These are phyloP conservation scores for Microcebus lehilahytsara DNA, from an alignment of 2,113 vertebrate species.

Conservation along the genomic window DNA sequence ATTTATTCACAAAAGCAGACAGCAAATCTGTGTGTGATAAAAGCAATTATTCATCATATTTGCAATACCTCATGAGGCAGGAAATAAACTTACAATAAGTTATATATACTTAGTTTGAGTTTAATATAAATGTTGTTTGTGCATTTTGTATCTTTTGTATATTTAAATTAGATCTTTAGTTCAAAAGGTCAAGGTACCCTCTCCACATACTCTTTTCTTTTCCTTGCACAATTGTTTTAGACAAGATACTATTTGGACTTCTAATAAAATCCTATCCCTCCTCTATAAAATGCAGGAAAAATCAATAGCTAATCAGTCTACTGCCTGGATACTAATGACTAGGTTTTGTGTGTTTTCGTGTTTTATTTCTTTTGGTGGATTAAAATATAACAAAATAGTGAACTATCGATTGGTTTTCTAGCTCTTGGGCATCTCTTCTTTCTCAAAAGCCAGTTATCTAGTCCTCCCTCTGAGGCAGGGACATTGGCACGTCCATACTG, in stretches of 20 bases:
- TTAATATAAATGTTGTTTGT: background rate
- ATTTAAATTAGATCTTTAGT: slow-evolving; percentile 3
- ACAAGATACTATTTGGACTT: background rate
- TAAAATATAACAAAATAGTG: slow-evolving; percentile 69
- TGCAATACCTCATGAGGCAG: background rate
- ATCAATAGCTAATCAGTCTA: slow-evolving; percentile 72
- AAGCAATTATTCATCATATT: background rate
- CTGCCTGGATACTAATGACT: slow-evolving; percentile 15
- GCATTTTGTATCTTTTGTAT: background rate
- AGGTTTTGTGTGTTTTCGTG: background rate
- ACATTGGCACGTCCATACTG: background rate
- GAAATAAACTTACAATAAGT: background rate
- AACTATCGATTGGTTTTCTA: slow-evolving; percentile 45
- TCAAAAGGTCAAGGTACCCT: background rate
- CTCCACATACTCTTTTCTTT: background rate
- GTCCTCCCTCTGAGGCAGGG: background rate
- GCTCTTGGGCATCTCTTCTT: slow-evolving; percentile 36
- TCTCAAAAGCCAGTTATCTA: slow-evolving; percentile 14
- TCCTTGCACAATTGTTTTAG: background rate
- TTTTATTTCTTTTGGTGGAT: slow-evolving; percentile 65
- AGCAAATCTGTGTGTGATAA: background rate
- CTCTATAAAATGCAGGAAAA: slow-evolving; percentile 28
- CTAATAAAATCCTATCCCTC: slow-evolving; percentile 8
- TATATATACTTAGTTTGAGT: background rate
- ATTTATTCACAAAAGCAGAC: background rate